A percentile compares a stretch with the other conserved stretches of the same genome.
phyloP scores from a whole-genome alignment of 1,140 invertebrate genomes.

The Phymastichus coffea region DNA sequence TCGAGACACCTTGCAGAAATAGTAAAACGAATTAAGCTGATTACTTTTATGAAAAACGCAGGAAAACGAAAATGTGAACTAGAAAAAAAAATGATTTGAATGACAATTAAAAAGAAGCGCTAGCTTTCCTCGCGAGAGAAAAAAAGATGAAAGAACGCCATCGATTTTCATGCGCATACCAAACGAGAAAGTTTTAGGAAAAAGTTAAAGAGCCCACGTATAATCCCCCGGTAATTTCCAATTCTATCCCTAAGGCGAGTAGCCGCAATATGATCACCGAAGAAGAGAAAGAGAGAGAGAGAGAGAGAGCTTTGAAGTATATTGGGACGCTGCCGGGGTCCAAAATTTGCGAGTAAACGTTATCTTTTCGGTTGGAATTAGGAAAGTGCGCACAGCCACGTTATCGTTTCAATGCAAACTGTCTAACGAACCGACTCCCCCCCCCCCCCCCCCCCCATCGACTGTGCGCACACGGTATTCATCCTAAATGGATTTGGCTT shows the following conservation, averaged over 20 bases:
- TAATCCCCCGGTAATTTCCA: slow-evolving; percentile 8
- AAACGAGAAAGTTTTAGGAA: too few species aligned
- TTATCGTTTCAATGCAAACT: slow-evolving; percentile 50
- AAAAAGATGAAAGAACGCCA: too few species aligned
- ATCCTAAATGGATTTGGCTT: slow-evolving; percentile 57
- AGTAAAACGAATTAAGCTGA: too few species aligned
- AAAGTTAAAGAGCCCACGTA: too few species aligned
- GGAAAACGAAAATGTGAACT: too few species aligned
- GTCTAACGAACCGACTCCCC: slow-evolving; percentile 50
- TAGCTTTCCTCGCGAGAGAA: too few species aligned
- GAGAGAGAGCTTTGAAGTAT: neutral
- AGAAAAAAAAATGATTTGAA: too few species aligned
- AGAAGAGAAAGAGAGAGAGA: too few species aligned
- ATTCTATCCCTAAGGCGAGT: neutral
- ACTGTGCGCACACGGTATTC: slow-evolving; percentile 37
- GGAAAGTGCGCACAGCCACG: slow-evolving; percentile 18
- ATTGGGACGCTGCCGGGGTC: neutral
- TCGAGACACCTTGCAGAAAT: too few species aligned
- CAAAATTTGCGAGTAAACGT: slow-evolving; percentile 21
- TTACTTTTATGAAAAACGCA: too few species aligned
- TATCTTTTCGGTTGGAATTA: slow-evolving; percentile 13
- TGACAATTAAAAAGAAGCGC: too few species aligned
- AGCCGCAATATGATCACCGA: neutral
- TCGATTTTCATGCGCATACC: too few species aligned
- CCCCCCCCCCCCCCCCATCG: slow-evolving; percentile 24